Evolutionary conservation across 2,797 vertebrate species (phyloP).

Genomic region (Apogon talboti): DNA sequence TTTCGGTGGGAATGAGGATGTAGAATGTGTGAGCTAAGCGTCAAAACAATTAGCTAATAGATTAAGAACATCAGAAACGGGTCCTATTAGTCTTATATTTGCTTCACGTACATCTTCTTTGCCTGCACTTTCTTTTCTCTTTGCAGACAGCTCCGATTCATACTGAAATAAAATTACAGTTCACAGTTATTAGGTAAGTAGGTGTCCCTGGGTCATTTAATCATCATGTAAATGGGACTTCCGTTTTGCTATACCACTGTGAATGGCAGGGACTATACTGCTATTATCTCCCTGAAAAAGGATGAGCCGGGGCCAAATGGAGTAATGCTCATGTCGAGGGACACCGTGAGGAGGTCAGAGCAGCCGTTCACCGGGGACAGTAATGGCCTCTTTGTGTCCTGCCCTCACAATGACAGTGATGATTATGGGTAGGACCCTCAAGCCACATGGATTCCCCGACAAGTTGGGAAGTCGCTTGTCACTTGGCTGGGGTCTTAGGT

Average conservation of each 20-base stretch:
- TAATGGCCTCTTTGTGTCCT: constrained; percentile 63
- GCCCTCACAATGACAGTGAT: constrained; percentile 57
- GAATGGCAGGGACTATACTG: constrained; percentile 11
- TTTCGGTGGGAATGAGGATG: neutral
- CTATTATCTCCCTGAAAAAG: constrained; percentile 38
- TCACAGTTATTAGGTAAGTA: constrained; percentile 34
- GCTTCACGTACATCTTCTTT: neutral
- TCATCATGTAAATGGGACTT: constrained; percentile 30
- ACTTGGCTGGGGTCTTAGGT: constrained; percentile 32
- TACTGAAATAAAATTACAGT: constrained; percentile 12
- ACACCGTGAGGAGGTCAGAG: constrained; percentile 63
- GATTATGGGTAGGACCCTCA: constrained; percentile 52
- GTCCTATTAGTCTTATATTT: neutral
- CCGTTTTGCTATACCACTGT: constrained; percentile 21
- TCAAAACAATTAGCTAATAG: constrained; percentile 2
- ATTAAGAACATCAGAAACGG: neutral
- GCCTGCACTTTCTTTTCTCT: neutral
- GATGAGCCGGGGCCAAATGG: constrained; percentile 41
- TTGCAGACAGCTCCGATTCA: constrained; percentile 4
- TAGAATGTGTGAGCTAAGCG: neutral
- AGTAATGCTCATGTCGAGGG: constrained; percentile 36
- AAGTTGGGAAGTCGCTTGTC: constrained; percentile 35
- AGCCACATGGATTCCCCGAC: constrained; percentile 46
- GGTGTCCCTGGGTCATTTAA: constrained; percentile 27
- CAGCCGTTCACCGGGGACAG: constrained; percentile 51